Base-by-base conservation (phyloP, 64 coral and sea anemone genomes). In the Catalaphyllia jardinei region DNA sequence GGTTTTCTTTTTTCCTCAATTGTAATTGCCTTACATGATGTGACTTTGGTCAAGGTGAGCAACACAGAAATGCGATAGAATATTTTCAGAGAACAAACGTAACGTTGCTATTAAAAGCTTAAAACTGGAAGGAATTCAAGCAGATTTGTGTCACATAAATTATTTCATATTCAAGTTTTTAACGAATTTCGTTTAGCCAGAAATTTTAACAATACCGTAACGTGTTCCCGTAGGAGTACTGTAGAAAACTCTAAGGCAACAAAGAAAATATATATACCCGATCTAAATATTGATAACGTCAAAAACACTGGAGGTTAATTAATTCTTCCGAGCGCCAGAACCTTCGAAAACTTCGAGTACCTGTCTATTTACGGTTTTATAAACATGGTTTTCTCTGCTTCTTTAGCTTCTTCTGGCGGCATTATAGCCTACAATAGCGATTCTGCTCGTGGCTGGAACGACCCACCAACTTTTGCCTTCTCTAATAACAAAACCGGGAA, bases 401-500 rank as follows among this genome's bases (percentile, higher is more conserved):
- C 52, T 81, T 75, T 42, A 91, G 93, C 75, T 57, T 83, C 93
- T 67, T 79, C 94, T 14, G 76, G 93, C 42, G 87, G 91, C 29
- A 91, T 99, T 31, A 91, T 99, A 27, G 97, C 97, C 69, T 99
- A 99, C 57, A 99, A 99, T 88, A 91, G 94, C 67, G 97, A 99
- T 93, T 95, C 94, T 57, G 87, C 94, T 80, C 81, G 97, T 29
- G 97, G 97, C 33, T 99, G 97, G 97, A 99, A 99, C 29, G 97
- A 99, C 24, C 97, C 97, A 60, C 97, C 97, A 74, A 99, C 97
- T 17, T 95, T 99, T 46, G 93, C 94, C 25, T 99, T 95, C 72
- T 88, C 92, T 87, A 67, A 87, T 42, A 89, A 93, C n/a, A 91
- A 78, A 79, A 87, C 85, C 22, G 80, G 88, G 27, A 89, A 79